Evolutionary conservation across 2,113 vertebrate genomes (phyloP), one percentile per base, ranked within the genome.

Genomic region (Gobio gobio): DNA sequence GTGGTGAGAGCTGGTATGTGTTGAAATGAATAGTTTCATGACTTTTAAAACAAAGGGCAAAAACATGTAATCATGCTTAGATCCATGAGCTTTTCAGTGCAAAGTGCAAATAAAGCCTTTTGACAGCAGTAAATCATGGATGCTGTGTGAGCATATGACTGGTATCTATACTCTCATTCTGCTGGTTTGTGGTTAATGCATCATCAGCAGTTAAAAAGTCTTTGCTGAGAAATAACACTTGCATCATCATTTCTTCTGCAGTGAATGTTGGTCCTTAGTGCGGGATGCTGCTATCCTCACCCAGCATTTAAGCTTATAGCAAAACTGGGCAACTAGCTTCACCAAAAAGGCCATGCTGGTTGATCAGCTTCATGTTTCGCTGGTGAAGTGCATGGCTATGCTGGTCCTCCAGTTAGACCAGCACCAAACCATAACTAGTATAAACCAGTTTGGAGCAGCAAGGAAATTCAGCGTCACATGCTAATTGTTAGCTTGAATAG

Each of bases 81-180:
- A 8, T 47, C 43, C 43, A 47, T 24, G 2, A 47, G 12, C 22
- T 73, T 47, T 73, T 47, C 43, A 24, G 51, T 56, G 54, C 18
- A 73, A 73, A 14, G 6, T 5, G 20, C 36, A 43, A 70, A 70
- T 0, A 4, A 20, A 18, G 22, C 10, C 36, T 20, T 3, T 70
- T 70, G 36, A 6, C 22, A 74, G 43, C 43, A 74, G n/a, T 13
- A 74, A 73, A 47, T 45, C 70, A 74, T 47, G n/a, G 70, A 73
- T 73, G 70, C 70, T 47, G 22, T 0, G 7, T 68, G 64, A 36
- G 18, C 29, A 1, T 20, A 70, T 40, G 18, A 70, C 9, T 36
- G 8, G 10, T 10, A 68, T 68, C 16, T 10, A 4, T 20, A 3
- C 40, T 73, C 5, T 47, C 70, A 47, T 47, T 49, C n/a, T 24